These are phyloP conservation scores for Montipora capricornis DNA, from an alignment of 64 coral and sea anemone genomes.

Conservation along the genomic window DNA sequence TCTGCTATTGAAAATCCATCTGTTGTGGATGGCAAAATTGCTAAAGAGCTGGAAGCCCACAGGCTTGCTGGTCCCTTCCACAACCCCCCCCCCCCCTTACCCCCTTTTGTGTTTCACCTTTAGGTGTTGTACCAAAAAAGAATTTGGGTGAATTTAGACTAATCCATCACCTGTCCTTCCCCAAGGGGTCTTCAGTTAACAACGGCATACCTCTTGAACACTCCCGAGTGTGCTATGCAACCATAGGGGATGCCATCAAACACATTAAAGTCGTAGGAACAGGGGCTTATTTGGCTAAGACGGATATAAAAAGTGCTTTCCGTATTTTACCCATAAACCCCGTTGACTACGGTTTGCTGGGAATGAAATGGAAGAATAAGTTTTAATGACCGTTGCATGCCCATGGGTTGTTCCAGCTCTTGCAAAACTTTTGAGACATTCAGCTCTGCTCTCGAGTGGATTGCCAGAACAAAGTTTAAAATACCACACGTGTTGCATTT, in stretches of 20 bases:
- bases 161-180: background rate
- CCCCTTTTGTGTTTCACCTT: background rate
- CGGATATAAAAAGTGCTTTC: background rate
- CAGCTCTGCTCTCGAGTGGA: constrained; percentile 31
- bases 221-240: background rate
- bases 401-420: background rate
- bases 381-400: background rate
- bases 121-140: background rate
- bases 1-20: no score
- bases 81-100: no score
- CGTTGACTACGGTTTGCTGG: background rate
- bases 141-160: background rate
- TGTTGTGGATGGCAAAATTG: no score
- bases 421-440: background rate
- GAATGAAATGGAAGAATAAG: background rate
- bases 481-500: constrained; percentile 24
- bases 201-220: background rate
- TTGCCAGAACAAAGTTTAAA: constrained; percentile 13
- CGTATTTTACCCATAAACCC: background rate
- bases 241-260: background rate
- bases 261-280: background rate
- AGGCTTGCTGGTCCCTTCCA: no score
- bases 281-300: background rate
- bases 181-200: background rate
- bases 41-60: no score